These are phyloP conservation scores for Phania funesta DNA, from an alignment of 2,888 invertebrate genomes.

Conservation along the genomic window DNA sequence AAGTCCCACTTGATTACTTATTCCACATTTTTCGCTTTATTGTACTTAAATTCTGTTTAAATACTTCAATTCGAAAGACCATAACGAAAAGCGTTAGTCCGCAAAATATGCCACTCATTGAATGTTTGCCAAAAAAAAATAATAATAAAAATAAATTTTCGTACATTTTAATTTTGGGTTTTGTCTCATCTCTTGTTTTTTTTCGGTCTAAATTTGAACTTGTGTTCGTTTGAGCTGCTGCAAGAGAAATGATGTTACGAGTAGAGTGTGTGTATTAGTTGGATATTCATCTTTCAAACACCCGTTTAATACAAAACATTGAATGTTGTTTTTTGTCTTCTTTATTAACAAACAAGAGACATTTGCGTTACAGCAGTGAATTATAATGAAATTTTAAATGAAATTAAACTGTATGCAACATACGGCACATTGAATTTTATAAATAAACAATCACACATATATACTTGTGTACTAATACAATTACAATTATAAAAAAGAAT, in stretches of 20 bases:
- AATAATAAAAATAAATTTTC: conserved; percentile 32
- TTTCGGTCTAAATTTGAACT: conserved; percentile 33
- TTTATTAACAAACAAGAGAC: conserved; percentile 26
- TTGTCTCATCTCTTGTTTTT: conserved; percentile 1
- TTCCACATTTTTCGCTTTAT: too few relatives aligned
- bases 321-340: neutral
- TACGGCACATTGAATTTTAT: conserved; percentile 53
- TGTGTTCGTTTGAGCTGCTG: conserved; percentile 18
- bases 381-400: conserved; percentile 65
- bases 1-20: too few relatives aligned
- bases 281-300: conserved; percentile 49
- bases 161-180: conserved; percentile 24
- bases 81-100: conserved; percentile 67
- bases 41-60: neutral
- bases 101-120: conserved; percentile 68
- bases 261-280: neutral
- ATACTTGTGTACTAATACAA: neutral
- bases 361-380: conserved; percentile 34
- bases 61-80: neutral
- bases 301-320: conserved; percentile 11
- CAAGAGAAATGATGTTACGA: neutral
- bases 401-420: conserved; percentile 65
- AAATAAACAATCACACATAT: neutral
- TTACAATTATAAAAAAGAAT: neutral
- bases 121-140: conserved; percentile 60